Percentiles rank a stretch among this genome's conserved stretches.
These are phyloP conservation scores for Drosophila hamatofila DNA, from an alignment of 2,888 invertebrate species.

Conservation along the genomic window DNA sequence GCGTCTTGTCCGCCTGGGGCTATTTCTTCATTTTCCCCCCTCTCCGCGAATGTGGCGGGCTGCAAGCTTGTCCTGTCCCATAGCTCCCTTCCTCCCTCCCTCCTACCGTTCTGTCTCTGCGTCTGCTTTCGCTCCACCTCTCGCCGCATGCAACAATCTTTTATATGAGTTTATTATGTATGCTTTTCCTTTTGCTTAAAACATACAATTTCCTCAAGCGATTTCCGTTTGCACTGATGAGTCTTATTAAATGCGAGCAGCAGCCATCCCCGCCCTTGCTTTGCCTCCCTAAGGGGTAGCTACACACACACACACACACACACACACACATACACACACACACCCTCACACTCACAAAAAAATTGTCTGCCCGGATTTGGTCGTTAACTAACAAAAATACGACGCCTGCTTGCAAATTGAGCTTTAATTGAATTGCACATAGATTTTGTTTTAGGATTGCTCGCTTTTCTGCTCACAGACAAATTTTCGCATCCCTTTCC, in stretches of 20 bases:
- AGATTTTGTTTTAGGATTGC: constrained; percentile 49
- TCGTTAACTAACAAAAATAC: constrained; percentile 72
- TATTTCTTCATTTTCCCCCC: constrained; percentile 3
- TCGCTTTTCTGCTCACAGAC: constrained; percentile 18
- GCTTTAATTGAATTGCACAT: constrained; percentile 77
- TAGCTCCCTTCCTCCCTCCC: neutral
- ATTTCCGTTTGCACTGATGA: constrained; percentile 81
- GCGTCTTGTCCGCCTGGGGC: constrained; percentile 64
- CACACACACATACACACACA: neutral
- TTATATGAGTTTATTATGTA: constrained; percentile 82
- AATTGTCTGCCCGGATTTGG: constrained; percentile 35
- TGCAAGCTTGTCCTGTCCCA: constrained; percentile 38
- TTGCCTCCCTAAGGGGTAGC: constrained; percentile 3
- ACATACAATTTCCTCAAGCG: constrained; percentile 82
- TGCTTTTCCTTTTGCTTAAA: constrained; percentile 73
- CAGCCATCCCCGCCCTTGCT: neutral
- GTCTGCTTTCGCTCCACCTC: constrained; percentile 13
- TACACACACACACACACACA: neutral
- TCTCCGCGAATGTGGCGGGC: constrained; percentile 54
- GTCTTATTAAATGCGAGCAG: constrained; percentile 73
- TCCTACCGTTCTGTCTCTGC: neutral
- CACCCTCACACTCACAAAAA: neutral
- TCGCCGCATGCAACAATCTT: constrained; percentile 76
- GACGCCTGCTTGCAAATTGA: constrained; percentile 73
- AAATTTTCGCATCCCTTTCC: constrained; percentile 26